Evolutionary conservation across 30 jellyfish, hydroid and myxozoan genomes (phyloP).

Genomic region (Cassiopea andromeda): DNA sequence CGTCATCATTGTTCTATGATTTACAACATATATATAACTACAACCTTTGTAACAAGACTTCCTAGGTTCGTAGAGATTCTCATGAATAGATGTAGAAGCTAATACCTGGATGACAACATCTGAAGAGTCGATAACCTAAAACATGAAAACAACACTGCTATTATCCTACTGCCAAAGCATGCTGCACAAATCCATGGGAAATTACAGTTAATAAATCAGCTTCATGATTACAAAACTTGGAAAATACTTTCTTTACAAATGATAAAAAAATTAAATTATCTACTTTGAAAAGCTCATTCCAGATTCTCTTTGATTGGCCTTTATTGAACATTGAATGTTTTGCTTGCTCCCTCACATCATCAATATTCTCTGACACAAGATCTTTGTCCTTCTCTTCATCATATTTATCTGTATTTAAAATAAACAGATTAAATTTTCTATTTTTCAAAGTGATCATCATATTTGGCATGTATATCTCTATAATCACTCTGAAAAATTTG

Average conservation of each 20-base stretch:
- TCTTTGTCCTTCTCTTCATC: conserved; percentile 72
- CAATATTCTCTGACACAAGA: conserved; percentile 45
- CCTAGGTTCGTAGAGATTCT: no score
- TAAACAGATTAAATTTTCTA: no score
- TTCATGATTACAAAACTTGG: background rate
- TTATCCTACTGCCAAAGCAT: no score
- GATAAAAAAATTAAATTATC: background rate
- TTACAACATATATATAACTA: no score
- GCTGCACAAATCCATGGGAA: background rate
- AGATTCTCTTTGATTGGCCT: conserved; percentile 98
- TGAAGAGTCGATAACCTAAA: conserved; percentile 96
- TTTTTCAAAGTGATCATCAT: no score
- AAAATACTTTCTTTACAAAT: background rate
- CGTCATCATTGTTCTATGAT: no score
- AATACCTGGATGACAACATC: conserved; percentile 98
- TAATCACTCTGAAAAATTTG: no score
- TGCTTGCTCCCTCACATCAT: conserved; percentile 78
- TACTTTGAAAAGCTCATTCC: conserved; percentile 98
- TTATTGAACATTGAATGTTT: conserved; percentile 86
- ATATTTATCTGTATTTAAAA: conserved; percentile 42
- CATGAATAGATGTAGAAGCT: background rate
- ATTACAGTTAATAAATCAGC: background rate
- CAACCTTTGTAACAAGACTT: no score
- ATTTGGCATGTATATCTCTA: no score
- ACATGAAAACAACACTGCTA: background rate